Base-by-base conservation (phyloP, 2,888 invertebrate species). In the Limenitis camilla region DNA sequence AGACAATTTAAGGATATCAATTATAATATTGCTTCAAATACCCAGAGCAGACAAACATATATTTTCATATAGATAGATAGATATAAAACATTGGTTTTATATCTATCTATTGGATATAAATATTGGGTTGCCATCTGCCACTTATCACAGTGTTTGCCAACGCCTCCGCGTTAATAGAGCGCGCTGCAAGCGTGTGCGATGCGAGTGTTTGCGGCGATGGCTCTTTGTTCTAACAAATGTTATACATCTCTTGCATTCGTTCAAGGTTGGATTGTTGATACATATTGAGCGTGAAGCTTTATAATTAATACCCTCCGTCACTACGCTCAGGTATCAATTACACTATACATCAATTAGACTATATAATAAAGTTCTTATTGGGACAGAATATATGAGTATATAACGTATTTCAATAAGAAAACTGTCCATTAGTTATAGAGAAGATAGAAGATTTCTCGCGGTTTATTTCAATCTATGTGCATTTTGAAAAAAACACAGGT, bases 231-330 rank as follows among this genome's bases (percentile, higher is more conserved):
- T 40, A 49, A 39, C 39, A 27, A 49, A 41, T 50, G 42, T 50
- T 49, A 52, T 19, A 40, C 49, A 49, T 52, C 52, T 58, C 50
- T 40, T 49, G 36, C 54, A 51, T 59, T 53, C 53, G 52, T 55
- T 59, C 62, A 66, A 66, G 61, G 63, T 59, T 60, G 60, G 52
- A 58, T 60, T 52, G 56, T 53, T 57, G 55, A 49, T 52, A 52
- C 50, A 46, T 55, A 38, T 45, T 31, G 30, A 19, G 19, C 38
- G 51, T 60, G 59, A 56, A 61, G 48, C 51, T 54, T 51, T 42
- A 28, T 27, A 48, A 19, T 32, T 32, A 42, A 11, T 30, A 30
- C 19, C 32, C 19, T 10, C 11, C 19, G 19, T 19, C 19, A 3
- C 19, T 2, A 19, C 3, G 19, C 19, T 19, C 19, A 19, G 3